These are phyloP conservation scores for Apoderus coryli DNA, from an alignment of 2,888 invertebrate genomes.

Conservation along the genomic window DNA sequence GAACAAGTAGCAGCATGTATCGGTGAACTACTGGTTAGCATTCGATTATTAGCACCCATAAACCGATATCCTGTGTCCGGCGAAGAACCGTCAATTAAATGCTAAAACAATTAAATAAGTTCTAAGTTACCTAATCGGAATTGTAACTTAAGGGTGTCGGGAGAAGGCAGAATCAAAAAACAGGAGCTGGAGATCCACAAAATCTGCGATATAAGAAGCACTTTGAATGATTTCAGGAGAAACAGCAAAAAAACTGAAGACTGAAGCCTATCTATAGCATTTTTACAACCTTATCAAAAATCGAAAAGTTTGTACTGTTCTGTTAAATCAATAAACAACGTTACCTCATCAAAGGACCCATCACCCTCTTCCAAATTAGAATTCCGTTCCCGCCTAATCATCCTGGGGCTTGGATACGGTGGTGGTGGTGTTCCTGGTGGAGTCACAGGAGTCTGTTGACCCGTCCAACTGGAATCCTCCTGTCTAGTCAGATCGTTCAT, in stretches of 20 bases:
- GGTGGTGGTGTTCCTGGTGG: slow-evolving; percentile 74
- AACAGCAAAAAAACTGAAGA: slow-evolving; percentile 6
- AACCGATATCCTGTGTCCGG: no score
- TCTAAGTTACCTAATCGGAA: no score
- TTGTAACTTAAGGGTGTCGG: no score
- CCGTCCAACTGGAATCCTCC: slow-evolving; percentile 22
- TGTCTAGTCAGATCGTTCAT: slow-evolving; percentile 40
- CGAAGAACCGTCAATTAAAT: no score
- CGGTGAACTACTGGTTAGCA: slow-evolving; percentile 26
- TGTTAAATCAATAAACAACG: no score
- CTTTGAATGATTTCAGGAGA: no score
- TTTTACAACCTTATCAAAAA: not conserved
- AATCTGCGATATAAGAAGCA: no score
- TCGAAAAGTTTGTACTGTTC: not conserved
- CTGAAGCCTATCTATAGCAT: not conserved
- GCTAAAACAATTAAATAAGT: no score
- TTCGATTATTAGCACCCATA: no score
- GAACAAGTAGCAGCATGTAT: slow-evolving; percentile 31
- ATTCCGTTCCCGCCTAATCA: slow-evolving; percentile 22
- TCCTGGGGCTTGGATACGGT: slow-evolving; percentile 47
- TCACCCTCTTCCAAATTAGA: slow-evolving; percentile 18
- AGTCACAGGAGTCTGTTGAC: slow-evolving; percentile 29
- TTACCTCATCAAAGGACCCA: slow-evolving; percentile 17
- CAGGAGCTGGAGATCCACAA: no score
- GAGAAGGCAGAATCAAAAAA: no score